Conservation (phyloP, 1,140 invertebrate genomes). For the Chlorops oryzae region DNA sequence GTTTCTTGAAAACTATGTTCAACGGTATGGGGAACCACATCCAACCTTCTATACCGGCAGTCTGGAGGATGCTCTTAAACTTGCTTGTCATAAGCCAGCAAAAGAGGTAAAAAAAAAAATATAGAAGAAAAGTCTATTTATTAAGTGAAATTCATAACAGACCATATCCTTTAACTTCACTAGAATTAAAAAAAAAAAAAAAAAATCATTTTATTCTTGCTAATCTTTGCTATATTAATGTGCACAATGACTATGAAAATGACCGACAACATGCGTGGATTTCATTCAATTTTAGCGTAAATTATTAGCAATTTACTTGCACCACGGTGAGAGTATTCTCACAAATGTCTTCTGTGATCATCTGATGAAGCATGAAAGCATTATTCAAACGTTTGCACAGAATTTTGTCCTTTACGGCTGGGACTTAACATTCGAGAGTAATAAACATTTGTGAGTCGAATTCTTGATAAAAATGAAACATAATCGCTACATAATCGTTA, state of each 20-base stretch:
- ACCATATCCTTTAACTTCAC: neutral
- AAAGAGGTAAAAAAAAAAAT: slow-evolving; percentile 68
- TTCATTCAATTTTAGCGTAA: slow-evolving; percentile 67
- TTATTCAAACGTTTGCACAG: slow-evolving; percentile 75
- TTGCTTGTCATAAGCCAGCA: slow-evolving; percentile 76
- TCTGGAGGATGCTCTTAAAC: slow-evolving; percentile 80
- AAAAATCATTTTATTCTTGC: neutral
- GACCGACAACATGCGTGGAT: too few species aligned
- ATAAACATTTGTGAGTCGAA: slow-evolving; percentile 70
- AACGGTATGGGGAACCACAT: slow-evolving; percentile 73
- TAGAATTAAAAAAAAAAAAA: neutral
- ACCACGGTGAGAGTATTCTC: slow-evolving; percentile 88
- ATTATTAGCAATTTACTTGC: slow-evolving; percentile 85
- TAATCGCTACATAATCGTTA: neutral
- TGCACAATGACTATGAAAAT: too few species aligned
- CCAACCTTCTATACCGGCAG: slow-evolving; percentile 87
- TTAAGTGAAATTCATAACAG: too few species aligned
- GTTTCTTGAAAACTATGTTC: slow-evolving; percentile 78
- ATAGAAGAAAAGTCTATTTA: slow-evolving; percentile 1
- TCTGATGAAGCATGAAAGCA: slow-evolving; percentile 80
- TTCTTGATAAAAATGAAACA: slow-evolving; percentile 2
- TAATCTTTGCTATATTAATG: neutral
- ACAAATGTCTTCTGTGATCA: slow-evolving; percentile 96
- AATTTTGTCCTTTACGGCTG: slow-evolving; percentile 93
- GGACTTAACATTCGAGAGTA: slow-evolving; percentile 85